Conservation (phyloP, 2,113 vertebrate genomes). For the Dicrurus megarhynchus region DNA sequence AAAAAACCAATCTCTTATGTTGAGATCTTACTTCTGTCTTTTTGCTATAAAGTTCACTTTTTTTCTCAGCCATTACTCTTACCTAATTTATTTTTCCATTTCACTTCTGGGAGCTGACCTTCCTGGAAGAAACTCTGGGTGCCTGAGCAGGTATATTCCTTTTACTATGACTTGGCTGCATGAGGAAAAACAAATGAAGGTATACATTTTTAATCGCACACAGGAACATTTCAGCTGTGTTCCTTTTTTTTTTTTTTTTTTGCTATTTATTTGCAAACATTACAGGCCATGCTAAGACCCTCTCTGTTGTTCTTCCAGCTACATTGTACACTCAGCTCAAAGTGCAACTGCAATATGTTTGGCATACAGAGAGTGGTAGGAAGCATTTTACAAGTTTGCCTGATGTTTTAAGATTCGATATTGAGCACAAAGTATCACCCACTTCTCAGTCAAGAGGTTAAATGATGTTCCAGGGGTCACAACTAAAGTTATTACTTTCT, state of each 20-base stretch:
- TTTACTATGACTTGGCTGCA: not conserved
- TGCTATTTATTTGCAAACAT: not conserved
- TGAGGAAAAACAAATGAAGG: slow-evolving; percentile 15
- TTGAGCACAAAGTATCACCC: not conserved
- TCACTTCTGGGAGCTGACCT: slow-evolving; percentile 42
- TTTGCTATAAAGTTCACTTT: slow-evolving; percentile 55
- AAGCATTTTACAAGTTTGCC: slow-evolving; percentile 8
- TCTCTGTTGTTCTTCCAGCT: not conserved
- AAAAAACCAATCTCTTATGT: not conserved
- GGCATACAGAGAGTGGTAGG: not conserved
- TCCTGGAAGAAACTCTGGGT: slow-evolving; percentile 8
- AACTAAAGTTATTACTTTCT: not conserved
- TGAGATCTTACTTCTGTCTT: slow-evolving; percentile 38
- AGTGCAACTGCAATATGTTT: not conserved
- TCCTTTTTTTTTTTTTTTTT: not conserved
- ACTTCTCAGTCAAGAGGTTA: not conserved
- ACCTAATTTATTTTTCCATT: slow-evolving; percentile 21
- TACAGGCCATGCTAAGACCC: not conserved
- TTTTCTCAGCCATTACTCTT: slow-evolving; percentile 39
- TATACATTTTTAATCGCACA: slow-evolving; percentile 26
- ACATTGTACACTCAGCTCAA: not conserved
- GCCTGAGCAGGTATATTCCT: not conserved
- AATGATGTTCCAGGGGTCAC: not conserved
- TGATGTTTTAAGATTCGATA: not conserved
- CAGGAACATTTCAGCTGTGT: not conserved